Conservation (phyloP, 1,140 invertebrate genomes). For the Diorhabda elongata region DNA sequence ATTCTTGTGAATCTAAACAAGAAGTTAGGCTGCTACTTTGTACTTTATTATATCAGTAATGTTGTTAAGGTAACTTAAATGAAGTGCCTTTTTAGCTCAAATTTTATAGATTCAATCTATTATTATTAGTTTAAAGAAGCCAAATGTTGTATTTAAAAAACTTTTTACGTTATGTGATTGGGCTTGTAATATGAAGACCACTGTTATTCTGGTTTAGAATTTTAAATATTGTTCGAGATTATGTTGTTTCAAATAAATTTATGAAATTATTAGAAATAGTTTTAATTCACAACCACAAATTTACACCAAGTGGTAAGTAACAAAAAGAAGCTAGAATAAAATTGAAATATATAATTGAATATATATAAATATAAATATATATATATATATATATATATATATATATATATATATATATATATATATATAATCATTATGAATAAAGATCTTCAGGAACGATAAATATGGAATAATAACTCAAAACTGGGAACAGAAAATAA, state of each 20-base stretch:
- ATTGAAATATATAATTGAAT: too few species aligned
- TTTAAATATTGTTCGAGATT: slow-evolving; percentile 25
- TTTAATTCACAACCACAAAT: too few species aligned
- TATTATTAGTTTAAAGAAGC: slow-evolving; percentile 18
- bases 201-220: slow-evolving; percentile 21
- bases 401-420: too few species aligned
- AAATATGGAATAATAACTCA: too few species aligned
- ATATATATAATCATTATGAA: too few species aligned
- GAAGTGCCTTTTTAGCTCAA: slow-evolving; percentile 17
- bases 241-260: slow-evolving; percentile 7
- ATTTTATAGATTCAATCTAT: slow-evolving; percentile 13
- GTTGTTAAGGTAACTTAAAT: neutral
- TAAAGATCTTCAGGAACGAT: too few species aligned
- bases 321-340: too few species aligned
- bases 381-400: too few species aligned
- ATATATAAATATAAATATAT: too few species aligned
- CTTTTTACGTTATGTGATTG: slow-evolving; percentile 23
- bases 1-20: neutral
- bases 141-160: slow-evolving; percentile 27
- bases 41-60: slow-evolving; percentile 17
- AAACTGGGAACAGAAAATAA: too few species aligned
- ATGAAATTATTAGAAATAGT: neutral
- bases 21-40: slow-evolving; percentile 6
- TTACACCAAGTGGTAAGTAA: too few species aligned
- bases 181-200: slow-evolving; percentile 21